Base-by-base conservation (phyloP, 2,888 invertebrate genomes). In the Iphiclides podalirius region DNA sequence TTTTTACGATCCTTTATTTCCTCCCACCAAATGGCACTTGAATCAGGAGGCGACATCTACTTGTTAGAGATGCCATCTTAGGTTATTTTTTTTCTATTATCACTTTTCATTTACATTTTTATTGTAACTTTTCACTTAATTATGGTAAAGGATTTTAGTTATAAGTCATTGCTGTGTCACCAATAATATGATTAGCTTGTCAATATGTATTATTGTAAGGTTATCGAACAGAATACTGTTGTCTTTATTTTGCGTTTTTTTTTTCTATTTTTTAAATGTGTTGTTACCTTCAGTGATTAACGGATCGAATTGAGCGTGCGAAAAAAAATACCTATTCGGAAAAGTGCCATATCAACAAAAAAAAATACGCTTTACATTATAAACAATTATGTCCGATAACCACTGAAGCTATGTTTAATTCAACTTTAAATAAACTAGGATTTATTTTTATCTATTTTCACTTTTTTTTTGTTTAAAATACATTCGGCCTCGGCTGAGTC, bases 101-200 rank as follows among this genome's bases (percentile, higher is more conserved):
- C 71, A 75, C 69, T 77, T 70, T 75, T 67, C 66, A 63, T 66
- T 72, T 67, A 67, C 62, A 66, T 71, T 70, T 60, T 26, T 66
- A 61, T 64, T 70, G 67, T 75, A 66, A 64, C 69, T 70, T 72
- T 72, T 70, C 74, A 72, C 70, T 75, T 77, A 71, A 70, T 71
- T 66, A 70, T 63, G 72, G 72, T 85, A 85, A 74, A 67, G 75
- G 75, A 75, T 72, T 75, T 64, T 75, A 79, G 72, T 66, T 72
- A 54, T 87, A 84, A 82, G 80, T 72, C 61, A 79, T 84, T 88
- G 86, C 88, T 88, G 87, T 87, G 86, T 86, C 86, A 80, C 80
- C 87, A 88, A 88, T 85, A 88, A 87, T 79, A 80, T 75, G 70
- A 75, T 79, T 85, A 86, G 81, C 79, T 67, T 82, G 72, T 83